Conservation (phyloP, 2,113 vertebrate species). For the Hippocampus mohnikei region DNA sequence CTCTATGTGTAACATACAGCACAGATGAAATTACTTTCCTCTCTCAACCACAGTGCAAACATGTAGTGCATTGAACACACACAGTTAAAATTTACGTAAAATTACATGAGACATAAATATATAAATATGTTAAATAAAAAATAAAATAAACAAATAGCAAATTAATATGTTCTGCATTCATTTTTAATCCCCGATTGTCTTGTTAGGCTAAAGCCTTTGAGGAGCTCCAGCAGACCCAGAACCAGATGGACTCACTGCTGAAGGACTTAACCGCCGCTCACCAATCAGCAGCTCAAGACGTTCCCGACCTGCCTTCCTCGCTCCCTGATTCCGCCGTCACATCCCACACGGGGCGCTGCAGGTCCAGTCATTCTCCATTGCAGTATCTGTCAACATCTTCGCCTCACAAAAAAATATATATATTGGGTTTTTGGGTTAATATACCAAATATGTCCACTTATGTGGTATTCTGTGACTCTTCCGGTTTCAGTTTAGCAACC, state of each 20-base stretch:
- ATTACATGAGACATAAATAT: too few species aligned
- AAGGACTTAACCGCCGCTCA: constrained; percentile 59
- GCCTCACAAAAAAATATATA: background rate
- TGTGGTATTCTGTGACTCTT: background rate
- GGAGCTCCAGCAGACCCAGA: constrained; percentile 84
- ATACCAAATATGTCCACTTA: background rate
- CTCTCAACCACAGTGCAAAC: too few species aligned
- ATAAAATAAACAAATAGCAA: too few species aligned
- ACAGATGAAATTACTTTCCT: too few species aligned
- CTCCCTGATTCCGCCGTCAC: constrained; percentile 68
- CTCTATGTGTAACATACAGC: too few species aligned
- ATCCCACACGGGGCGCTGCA: constrained; percentile 78
- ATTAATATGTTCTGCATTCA: background rate
- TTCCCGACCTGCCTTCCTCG: constrained; percentile 28
- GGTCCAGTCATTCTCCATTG: constrained; percentile 61
- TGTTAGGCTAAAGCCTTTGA: constrained; percentile 86
- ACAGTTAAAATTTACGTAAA: too few species aligned
- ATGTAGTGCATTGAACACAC: too few species aligned
- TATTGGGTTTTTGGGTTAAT: too few species aligned
- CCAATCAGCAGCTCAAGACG: constrained; percentile 31
- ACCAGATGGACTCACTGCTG: constrained; percentile 82
- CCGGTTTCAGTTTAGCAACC: too few species aligned
- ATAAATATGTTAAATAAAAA: too few species aligned
- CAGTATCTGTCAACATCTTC: fast-evolving
- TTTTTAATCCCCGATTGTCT: background rate